Evolutionary conservation across 2,888 invertebrate genomes (phyloP).

Genomic region (Punctoribates punctum): DNA sequence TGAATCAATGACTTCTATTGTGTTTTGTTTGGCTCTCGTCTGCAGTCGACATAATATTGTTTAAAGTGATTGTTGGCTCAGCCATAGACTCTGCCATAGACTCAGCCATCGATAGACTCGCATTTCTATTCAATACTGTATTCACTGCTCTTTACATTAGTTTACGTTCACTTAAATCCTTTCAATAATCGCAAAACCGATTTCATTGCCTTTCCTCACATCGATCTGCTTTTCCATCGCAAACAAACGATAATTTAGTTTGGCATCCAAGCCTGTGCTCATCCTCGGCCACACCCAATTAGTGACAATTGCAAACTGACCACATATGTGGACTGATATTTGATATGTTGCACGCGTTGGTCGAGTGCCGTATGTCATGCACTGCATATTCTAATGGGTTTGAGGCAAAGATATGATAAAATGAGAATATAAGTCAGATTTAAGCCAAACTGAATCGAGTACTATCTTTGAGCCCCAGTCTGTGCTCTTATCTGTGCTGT

Average conservation of each 20-base stretch:
- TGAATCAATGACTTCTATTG: conserved; percentile 15
- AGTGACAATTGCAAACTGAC: neutral
- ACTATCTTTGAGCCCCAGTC: neutral
- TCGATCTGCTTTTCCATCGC: neutral
- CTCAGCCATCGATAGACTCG: neutral
- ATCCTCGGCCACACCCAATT: neutral
- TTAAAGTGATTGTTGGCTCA: conserved; percentile 13
- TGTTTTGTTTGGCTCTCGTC: neutral
- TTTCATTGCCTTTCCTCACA: conserved; percentile 1
- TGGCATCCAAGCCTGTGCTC: neutral
- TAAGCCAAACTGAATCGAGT: neutral
- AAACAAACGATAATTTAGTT: too few species aligned
- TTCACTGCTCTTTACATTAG: neutral
- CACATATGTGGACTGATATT: conserved; percentile 14
- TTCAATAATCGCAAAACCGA: conserved; percentile 30
- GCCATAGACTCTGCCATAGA: neutral
- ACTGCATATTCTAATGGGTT: neutral
- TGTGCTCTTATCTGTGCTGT: neutral
- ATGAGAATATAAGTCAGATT: neutral
- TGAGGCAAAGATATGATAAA: neutral
- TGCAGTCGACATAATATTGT: neutral
- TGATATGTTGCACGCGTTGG: conserved; percentile 3
- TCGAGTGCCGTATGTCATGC: neutral
- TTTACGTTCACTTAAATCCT: conserved; percentile 16
- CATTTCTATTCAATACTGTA: neutral